Percentiles rank a stretch among this genome's conserved stretches.
These are phyloP conservation scores for Morpho achilles DNA, from an alignment of 2,888 invertebrate species.

Conservation along the genomic window DNA sequence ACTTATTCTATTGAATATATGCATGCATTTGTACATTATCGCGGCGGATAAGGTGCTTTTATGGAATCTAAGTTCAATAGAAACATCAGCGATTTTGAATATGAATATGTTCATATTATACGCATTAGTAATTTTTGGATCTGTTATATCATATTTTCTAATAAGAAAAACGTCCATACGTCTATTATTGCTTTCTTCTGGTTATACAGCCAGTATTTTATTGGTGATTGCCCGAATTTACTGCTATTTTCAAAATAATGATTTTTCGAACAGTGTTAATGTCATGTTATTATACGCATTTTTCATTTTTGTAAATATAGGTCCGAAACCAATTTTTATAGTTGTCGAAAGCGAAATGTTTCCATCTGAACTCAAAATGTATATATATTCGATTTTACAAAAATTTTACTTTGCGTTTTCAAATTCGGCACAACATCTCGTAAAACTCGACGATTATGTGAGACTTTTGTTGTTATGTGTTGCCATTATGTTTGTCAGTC, in stretches of 20 bases:
- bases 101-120: constrained; percentile 8
- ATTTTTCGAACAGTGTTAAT: background rate
- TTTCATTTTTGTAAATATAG: constrained; percentile 7
- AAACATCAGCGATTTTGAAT: too few species aligned
- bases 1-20: constrained; percentile 11
- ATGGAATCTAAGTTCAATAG: constrained; percentile 1
- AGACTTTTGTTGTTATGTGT: background rate
- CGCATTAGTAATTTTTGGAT: background rate
- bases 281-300: background rate
- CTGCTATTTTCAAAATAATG: background rate
- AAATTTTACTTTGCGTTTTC: background rate
- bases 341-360: background rate
- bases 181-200: constrained; percentile 2
- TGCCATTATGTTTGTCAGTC: background rate
- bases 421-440: constrained; percentile 17
- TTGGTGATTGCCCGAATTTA: background rate
- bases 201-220: constrained; percentile 1
- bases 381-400: background rate
- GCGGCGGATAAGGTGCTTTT: constrained; percentile 21
- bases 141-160: constrained; percentile 1
- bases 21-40: constrained; percentile 19
- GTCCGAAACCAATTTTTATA: constrained; percentile 5
- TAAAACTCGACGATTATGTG: constrained; percentile 22
- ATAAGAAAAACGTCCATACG: constrained; percentile 5
- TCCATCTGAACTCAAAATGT: constrained; percentile 9